Conservation (phyloP, 2,113 vertebrate species). For the Sylvia atricapilla region DNA sequence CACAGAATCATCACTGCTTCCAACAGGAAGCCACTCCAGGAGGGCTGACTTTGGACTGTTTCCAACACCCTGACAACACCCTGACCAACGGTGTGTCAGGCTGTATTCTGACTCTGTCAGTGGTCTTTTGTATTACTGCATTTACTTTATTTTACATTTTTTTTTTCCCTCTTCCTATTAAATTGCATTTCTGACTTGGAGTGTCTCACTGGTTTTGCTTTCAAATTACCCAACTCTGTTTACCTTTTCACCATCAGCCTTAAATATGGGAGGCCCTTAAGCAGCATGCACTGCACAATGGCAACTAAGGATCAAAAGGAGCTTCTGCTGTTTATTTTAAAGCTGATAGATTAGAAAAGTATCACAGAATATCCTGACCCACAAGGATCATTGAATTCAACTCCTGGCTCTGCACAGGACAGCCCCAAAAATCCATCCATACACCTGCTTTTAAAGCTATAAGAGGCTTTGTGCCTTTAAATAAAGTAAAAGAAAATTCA, state of each 20-base stretch:
- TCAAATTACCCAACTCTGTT: not conserved
- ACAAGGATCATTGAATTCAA: rapidly evolving
- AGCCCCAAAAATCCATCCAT: not conserved
- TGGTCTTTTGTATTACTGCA: too few species aligned
- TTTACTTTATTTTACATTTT: too few species aligned
- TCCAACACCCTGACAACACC: too few species aligned
- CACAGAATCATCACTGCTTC: too few species aligned
- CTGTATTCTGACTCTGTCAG: too few species aligned
- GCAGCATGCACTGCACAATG: not conserved
- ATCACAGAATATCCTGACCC: not conserved
- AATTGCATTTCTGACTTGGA: too few species aligned
- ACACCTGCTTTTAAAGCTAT: not conserved
- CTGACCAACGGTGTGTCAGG: too few species aligned
- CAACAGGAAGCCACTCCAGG: too few species aligned
- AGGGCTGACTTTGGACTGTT: too few species aligned
- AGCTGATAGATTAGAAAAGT: not conserved
- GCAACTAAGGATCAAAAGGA: not conserved
- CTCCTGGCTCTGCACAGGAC: not conserved
- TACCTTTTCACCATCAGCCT: not conserved
- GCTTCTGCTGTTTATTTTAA: not conserved
- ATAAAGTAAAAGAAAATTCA: not conserved
- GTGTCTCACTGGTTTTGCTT: too few species aligned
- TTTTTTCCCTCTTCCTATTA: too few species aligned
- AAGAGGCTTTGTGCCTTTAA: not conserved
- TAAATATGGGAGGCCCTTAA: not conserved